Evolutionary conservation across 2,888 invertebrate genomes (phyloP).

Genomic region (Aelia acuminata): DNA sequence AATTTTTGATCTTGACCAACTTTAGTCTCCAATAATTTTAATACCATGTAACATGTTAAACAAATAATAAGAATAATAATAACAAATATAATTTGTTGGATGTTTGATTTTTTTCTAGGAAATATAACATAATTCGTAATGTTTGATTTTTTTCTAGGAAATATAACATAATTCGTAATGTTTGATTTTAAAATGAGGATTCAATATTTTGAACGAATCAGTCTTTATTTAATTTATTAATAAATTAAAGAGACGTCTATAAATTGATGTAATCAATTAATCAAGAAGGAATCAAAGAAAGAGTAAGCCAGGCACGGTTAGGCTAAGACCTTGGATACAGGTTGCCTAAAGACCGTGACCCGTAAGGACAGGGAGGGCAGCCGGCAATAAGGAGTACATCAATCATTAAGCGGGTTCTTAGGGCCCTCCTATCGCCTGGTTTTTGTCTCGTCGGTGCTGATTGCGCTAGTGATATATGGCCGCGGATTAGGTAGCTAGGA

Average conservation of each 20-base stretch:
- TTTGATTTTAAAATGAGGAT: too few relatives aligned
- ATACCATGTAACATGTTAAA: too few relatives aligned
- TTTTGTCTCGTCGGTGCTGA: conserved; percentile 41
- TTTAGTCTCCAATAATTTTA: too few relatives aligned
- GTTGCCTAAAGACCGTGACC: conserved; percentile 12
- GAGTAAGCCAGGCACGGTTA: not conserved
- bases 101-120: too few relatives aligned
- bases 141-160: too few relatives aligned
- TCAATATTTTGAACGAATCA: too few relatives aligned
- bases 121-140: too few relatives aligned
- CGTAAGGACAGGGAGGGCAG: not conserved
- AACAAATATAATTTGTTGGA: too few relatives aligned
- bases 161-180: too few relatives aligned
- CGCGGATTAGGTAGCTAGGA: conserved; percentile 14
- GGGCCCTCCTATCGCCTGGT: conserved; percentile 14
- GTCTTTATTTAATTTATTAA: too few relatives aligned
- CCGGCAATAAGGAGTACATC: conserved; percentile 32
- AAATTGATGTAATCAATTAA: not conserved
- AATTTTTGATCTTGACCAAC: too few relatives aligned
- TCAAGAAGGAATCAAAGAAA: not conserved
- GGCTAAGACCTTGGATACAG: not conserved
- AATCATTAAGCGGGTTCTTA: conserved; percentile 37
- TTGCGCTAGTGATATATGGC: conserved; percentile 38
- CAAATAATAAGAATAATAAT: too few relatives aligned
- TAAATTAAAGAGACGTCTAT: not conserved